Evolutionary conservation across 2,888 invertebrate genomes (phyloP), one percentile per base, ranked within the genome.

Genomic region (Eristalis intricaria): DNA sequence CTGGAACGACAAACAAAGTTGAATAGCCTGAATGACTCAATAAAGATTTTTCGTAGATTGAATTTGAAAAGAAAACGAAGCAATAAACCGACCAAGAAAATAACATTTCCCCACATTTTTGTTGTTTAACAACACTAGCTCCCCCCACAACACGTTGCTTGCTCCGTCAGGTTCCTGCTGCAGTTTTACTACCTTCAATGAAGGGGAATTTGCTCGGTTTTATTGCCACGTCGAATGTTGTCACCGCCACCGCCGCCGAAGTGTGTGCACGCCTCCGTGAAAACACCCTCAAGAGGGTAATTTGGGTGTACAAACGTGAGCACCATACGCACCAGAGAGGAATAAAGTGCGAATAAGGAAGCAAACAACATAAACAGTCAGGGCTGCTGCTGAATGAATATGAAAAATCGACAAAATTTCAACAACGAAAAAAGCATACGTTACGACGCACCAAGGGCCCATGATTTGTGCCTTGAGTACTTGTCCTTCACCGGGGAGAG

Each of bases 321-420:
- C 58, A 61, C 38, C 60, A 19, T 56, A 69, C 35, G 29, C 19
- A 61, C 10, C 13, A 61, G 26, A 61, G 26, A n/a, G 15, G 15
- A 0, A 43, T 32, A 8, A 32, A 50, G 38, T 2, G 38, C 10
- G 13, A 2, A 38, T 13, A 32, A 38, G 38, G n/a, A 26, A n/a
- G 32, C 13, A 65, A 43, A 19, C 50, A 58, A 19, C 50, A 19
- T 50, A 50, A 50, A 50, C 50, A 50, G 32, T 10, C 32, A 32
- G 1, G 32, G 32, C 32, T 32, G 32, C 32, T 32, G 32, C 32
- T 32, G 73, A 56, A 70, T 32, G 19, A 69, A 73, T 77, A 82
- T 74, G 70, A 86, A 83, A 86, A 83, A 86, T 78, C 65, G 78
- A 74, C 64, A 71, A 69, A 78, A 78, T 70, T n/a, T 32, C 32